A percentile compares a stretch with the other conserved stretches of the same genome.
Evolutionary conservation across 2,113 vertebrate genomes (phyloP).

Genomic region (Callipepla squamata): DNA sequence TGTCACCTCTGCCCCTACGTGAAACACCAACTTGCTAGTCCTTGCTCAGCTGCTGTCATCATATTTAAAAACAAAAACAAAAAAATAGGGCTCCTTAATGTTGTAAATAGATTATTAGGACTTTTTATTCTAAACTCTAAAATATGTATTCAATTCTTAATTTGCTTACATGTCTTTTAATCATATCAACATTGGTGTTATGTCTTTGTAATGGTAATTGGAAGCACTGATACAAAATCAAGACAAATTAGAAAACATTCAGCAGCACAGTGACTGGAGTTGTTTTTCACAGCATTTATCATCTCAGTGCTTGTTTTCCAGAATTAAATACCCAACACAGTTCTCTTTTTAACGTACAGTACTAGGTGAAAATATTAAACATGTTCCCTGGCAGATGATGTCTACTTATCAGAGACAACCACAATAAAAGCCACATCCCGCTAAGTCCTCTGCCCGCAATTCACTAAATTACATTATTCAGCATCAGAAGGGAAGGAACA

Average conservation of each 20-base stretch:
- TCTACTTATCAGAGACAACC: neutral
- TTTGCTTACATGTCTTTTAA: slow-evolving; percentile 1
- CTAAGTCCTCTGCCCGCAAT: neutral
- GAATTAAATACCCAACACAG: neutral
- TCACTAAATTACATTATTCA: neutral
- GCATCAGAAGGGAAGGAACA: neutral
- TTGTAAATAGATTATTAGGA: neutral
- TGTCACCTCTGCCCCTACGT: neutral
- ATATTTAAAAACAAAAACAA: neutral
- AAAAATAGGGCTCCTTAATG: neutral
- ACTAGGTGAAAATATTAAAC: slow-evolving; percentile 24
- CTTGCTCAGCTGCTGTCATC: neutral
- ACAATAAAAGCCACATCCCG: neutral
- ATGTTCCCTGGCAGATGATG: neutral
- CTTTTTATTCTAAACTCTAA: slow-evolving; percentile 3
- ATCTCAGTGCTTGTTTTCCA: slow-evolving; percentile 22
- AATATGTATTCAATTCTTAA: neutral
- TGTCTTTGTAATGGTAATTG: neutral
- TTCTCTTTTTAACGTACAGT: slow-evolving; percentile 6
- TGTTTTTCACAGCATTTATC: slow-evolving; percentile 5
- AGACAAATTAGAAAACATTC: neutral
- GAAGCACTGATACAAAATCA: slow-evolving; percentile 9
- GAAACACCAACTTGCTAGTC: neutral
- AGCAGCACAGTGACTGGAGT: neutral
- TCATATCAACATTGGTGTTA: neutral